Evolutionary conservation across 2,888 invertebrate genomes (phyloP), one percentile per base, ranked within the genome.

Genomic region (Xestia sexstrigata): DNA sequence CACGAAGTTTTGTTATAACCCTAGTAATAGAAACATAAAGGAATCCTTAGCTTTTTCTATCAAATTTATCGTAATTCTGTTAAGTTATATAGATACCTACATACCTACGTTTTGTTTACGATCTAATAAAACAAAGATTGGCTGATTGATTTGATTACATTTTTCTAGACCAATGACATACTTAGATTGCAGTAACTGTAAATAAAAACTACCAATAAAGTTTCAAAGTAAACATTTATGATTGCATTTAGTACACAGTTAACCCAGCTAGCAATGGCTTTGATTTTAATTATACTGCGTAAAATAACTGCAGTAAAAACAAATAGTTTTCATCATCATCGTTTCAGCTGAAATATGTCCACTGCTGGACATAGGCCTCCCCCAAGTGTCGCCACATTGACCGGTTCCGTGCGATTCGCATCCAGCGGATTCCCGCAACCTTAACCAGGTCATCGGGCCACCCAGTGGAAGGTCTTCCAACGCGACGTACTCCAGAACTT

Each of bases 281-380:
- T 70, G 9, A 35, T 74, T 74, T 70, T 26, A 70, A 58, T 45
- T 47, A 45, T 1, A 45, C n/a, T 45, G n/a, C 5, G 9, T 20
- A n/a, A 20, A 55, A 45, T 49, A 55, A 35, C 30, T 20, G 15
- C 30, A 74, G 30, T n/a, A 35, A 62, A 69, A 74, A 73, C 5
- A 55, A 42, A 75, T 23, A 42, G 23, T 62, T 39, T 49, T 42
- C 13, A 35, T 35, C 35, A 35, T 35, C 35, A 35, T 35, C 35
- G 3, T 35, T 35, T 35, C 35, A 3, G 35, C 35, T 3, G 35
- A 35, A 35, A 35, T 1, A 35, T 3, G 35, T 35, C 35, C 35
- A 35, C 35, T 35, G 35, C 35, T 35, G 35, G 35, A 35, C 35
- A 35, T 35, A 35, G 35, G 35, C 35, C 35, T 35, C 1, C 35